Evolutionary conservation across 2,797 vertebrate genomes (phyloP).

Genomic region (Trematomus bernacchii): DNA sequence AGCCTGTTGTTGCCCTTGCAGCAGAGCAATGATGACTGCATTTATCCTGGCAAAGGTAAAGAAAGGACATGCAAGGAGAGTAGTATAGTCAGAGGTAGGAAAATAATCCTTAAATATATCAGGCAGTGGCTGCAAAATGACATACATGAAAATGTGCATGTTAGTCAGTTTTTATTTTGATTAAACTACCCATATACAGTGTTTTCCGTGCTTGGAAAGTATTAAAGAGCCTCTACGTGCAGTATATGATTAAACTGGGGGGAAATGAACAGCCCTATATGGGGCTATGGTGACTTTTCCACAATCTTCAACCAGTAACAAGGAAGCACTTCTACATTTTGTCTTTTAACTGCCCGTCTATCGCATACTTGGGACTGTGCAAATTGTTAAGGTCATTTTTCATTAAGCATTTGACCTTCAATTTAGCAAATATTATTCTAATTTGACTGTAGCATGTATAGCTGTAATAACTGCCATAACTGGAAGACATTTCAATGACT

Average conservation of each 20-base stretch:
- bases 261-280: too few relatives aligned
- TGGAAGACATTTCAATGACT: too few relatives aligned
- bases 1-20: constrained; percentile 4
- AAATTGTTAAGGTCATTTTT: not conserved
- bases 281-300: too few relatives aligned
- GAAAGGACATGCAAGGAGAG: not conserved
- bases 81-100: not conserved
- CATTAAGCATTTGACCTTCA: not conserved
- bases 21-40: constrained; percentile 8
- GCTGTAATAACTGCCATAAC: too few relatives aligned
- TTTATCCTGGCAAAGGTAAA: constrained; percentile 17
- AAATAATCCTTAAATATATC: not conserved
- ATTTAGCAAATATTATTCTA: not conserved
- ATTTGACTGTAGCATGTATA: too few relatives aligned
- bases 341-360: too few relatives aligned
- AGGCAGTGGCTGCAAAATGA: not conserved
- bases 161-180: too few relatives aligned
- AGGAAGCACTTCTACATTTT: too few relatives aligned
- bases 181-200: too few relatives aligned
- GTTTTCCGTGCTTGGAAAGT: not conserved
- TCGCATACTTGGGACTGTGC: not conserved
- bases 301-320: too few relatives aligned
- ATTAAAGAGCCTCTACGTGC: not conserved
- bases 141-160: too few relatives aligned
- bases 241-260: not conserved